Evolutionary conservation across 1,140 invertebrate species (phyloP).

Genomic region (Venustaconcha ellipsiformis): DNA sequence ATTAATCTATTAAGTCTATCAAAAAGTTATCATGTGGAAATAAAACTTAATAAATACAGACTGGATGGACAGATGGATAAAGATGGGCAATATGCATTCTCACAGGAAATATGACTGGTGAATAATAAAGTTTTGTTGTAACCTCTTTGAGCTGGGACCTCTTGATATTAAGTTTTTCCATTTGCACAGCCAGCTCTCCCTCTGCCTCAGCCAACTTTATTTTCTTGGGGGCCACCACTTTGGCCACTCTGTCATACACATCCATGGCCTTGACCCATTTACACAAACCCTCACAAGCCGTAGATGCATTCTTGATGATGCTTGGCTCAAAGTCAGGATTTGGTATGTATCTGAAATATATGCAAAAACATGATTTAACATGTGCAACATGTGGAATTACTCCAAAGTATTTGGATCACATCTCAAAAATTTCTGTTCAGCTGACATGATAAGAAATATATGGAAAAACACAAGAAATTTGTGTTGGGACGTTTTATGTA

Average conservation of each 20-base stretch:
- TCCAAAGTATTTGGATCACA: no score
- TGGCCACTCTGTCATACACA: constrained; percentile 70
- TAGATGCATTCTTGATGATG: constrained; percentile 67
- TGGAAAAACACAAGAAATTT: no score
- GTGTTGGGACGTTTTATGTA: no score
- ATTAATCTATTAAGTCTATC: no score
- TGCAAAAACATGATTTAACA: not conserved
- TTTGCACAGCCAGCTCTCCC: constrained; percentile 64
- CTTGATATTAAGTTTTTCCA: constrained; percentile 71
- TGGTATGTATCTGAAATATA: constrained; percentile 62
- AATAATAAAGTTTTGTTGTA: constrained; percentile 7
- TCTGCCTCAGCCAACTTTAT: constrained; percentile 67
- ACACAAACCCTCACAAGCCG: constrained; percentile 70
- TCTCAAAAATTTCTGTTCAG: no score
- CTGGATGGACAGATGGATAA: no score
- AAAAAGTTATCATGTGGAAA: no score
- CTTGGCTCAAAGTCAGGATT: constrained; percentile 69
- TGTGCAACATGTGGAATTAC: no score
- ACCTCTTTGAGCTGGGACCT: constrained; percentile 64
- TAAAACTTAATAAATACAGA: no score
- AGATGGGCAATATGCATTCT: no score
- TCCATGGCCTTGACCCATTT: constrained; percentile 71
- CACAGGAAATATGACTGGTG: no score
- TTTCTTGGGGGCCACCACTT: constrained; percentile 73
- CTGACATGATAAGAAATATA: no score